Conservation (phyloP, 2,797 vertebrate genomes). For the Acrossocheilus wenchowensis region DNA sequence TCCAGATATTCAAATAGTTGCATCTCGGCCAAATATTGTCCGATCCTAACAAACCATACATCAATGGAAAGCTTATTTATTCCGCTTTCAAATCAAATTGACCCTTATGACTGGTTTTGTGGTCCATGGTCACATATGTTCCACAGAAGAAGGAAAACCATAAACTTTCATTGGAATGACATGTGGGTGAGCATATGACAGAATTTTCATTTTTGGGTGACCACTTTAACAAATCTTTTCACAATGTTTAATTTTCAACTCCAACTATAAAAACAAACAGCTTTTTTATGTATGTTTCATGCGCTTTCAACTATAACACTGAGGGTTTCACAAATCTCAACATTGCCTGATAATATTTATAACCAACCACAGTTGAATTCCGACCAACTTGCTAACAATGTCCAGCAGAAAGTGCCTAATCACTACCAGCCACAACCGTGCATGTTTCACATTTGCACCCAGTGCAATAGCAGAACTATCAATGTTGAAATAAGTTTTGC, state of each 20-base stretch:
- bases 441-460: conserved; percentile 10
- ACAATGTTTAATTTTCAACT: background rate
- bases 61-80: no score
- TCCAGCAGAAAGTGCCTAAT: conserved; percentile 10
- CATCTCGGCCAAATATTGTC: no score
- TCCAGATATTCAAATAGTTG: no score
- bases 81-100: no score
- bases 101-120: no score
- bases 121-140: no score
- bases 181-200: background rate
- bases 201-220: background rate
- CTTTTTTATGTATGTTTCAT: background rate
- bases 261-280: background rate
- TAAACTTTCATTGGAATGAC: background rate
- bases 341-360: conserved; percentile 12
- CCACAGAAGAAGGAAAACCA: background rate
- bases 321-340: background rate
- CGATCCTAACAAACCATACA: no score
- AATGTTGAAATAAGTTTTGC: background rate
- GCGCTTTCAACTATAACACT: background rate
- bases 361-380: background rate
- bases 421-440: conserved; percentile 3
- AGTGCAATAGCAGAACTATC: background rate
- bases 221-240: background rate
- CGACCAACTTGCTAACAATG: conserved; percentile 7